Evolutionary conservation across 2,797 vertebrate species (phyloP).

Genomic region (Peromyscus nudipes): DNA sequence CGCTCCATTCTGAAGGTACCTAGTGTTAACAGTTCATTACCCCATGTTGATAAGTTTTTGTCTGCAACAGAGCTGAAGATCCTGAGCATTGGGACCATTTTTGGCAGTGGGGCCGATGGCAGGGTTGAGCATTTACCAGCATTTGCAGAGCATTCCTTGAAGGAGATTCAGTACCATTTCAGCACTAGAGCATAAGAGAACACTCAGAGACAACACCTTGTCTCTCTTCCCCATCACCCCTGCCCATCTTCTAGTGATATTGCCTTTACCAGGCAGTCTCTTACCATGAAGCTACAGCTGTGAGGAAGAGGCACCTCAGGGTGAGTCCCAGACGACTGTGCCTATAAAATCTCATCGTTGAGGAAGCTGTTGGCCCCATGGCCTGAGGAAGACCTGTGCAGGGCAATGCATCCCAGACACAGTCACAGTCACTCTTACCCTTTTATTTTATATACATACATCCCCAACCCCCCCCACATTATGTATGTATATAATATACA

Average conservation of each 20-base stretch:
- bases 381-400: not conserved
- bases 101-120: not conserved
- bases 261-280: not conserved
- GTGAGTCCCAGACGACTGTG: not conserved
- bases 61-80: no score
- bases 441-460: not conserved
- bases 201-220: not conserved
- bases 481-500: not conserved
- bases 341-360: not conserved
- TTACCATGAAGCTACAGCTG: not conserved
- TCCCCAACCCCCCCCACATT: no score
- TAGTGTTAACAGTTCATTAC: no score
- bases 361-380: not conserved
- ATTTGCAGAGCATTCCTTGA: not conserved
- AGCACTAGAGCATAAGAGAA: not conserved
- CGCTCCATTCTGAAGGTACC: conserved; percentile 98
- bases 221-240: not conserved
- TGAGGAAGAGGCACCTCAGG: not conserved
- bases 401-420: not conserved
- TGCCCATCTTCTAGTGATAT: not conserved
- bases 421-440: not conserved
- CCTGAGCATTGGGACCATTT: no score
- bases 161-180: no score
- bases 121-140: not conserved
- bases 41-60: not conserved